phyloP scores from a whole-genome alignment of 2,113 vertebrate species.

The Tyto alba region DNA sequence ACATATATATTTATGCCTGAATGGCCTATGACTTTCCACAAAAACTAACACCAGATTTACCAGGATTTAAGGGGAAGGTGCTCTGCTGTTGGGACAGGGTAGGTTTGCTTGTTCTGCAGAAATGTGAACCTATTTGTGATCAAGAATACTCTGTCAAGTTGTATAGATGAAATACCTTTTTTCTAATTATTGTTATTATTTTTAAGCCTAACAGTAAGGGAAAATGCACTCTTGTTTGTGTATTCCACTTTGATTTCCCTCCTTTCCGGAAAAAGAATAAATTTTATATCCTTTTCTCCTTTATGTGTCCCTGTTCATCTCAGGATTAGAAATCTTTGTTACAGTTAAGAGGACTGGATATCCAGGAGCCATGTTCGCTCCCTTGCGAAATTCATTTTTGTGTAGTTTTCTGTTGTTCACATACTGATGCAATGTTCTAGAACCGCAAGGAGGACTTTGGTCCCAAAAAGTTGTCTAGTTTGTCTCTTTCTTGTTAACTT shows the following conservation, averaged over 20 bases:
- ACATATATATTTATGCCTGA: neutral
- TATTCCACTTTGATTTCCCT: neutral
- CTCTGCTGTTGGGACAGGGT: fast-evolving
- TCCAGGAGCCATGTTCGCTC: neutral
- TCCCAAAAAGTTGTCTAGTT: neutral
- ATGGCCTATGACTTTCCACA: neutral
- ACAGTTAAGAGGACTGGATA: neutral
- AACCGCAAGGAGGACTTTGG: neutral
- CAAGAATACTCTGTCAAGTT: neutral
- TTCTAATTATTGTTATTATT: neutral
- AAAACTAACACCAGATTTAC: neutral
- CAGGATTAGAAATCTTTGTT: neutral
- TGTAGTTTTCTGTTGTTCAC: neutral
- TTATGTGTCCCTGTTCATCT: neutral
- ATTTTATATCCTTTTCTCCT: neutral
- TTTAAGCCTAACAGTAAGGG: neutral
- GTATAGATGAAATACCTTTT: neutral
- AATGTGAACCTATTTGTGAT: neutral
- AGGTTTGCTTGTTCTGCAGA: neutral
- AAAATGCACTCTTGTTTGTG: neutral
- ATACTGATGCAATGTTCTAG: neutral
- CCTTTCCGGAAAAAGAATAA: neutral
- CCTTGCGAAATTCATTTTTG: neutral
- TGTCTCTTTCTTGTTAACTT: neutral
- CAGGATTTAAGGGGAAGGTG: neutral